Percentiles rank a stretch among this genome's conserved stretches.
Conservation (phyloP, 1,140 invertebrate genomes). For the Macrostomum lignano region DNA sequence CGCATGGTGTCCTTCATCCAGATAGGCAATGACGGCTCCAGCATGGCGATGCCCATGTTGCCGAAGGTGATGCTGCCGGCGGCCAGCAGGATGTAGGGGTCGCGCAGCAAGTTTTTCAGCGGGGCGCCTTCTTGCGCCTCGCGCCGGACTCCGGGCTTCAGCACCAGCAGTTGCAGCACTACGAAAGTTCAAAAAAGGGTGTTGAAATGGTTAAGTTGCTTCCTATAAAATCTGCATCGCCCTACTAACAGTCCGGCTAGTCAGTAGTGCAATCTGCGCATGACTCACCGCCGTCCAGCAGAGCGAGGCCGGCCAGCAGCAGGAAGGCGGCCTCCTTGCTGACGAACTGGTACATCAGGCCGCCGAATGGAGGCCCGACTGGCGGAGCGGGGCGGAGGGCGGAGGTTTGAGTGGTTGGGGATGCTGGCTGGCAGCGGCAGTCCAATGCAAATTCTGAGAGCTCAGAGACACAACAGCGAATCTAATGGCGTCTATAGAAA, state of each 20-base stretch:
- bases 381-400: no score
- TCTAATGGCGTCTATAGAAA: no score
- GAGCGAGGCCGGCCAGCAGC: slow-evolving; percentile 58
- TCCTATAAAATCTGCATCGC: no score
- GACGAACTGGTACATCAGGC: slow-evolving; percentile 87
- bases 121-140: slow-evolving; percentile 71
- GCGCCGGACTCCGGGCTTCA: slow-evolving; percentile 64
- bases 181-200: slow-evolving; percentile 10
- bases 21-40: slow-evolving; percentile 66
- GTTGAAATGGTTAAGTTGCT: no score
- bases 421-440: no score
- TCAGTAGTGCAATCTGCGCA: no score
- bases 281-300: slow-evolving; percentile 57
- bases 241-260: no score
- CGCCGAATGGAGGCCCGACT: slow-evolving; percentile 60
- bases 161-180: slow-evolving; percentile 72
- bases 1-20: slow-evolving; percentile 98
- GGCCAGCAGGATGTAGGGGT: slow-evolving; percentile 63
- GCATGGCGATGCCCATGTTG: slow-evolving; percentile 89
- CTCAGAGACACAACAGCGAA: no score
- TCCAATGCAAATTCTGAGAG: no score
- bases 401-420: no score
- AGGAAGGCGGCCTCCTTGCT: slow-evolving; percentile 83
- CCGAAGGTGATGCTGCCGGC: slow-evolving; percentile 75
- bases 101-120: slow-evolving; percentile 52